Evolutionary conservation across 2,888 invertebrate genomes (phyloP), one percentile per base, ranked within the genome.

Genomic region (Coremacera marginata): DNA sequence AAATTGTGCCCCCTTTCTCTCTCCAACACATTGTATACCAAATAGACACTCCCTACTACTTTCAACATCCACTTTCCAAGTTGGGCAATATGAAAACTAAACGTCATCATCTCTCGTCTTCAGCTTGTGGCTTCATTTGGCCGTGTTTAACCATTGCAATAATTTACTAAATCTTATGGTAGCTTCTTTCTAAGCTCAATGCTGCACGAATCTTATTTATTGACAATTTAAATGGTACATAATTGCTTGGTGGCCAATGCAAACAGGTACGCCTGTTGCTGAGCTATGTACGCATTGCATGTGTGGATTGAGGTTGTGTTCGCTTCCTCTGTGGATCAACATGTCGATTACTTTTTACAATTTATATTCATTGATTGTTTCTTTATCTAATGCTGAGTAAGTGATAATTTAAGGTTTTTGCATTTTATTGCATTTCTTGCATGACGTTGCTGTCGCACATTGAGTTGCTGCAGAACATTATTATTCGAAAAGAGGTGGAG

Each of bases 381-480:
- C 22, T 68, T 27, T 19, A 49, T 51, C 27, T 67, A 67, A 67
- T 44, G 31, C 49, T 31, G 57, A 65, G 65, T 65, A 52, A 67
- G 74, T 55, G 74, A 74, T 74, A 67, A 74, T 74, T 74, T 74
- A 16, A 65, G 51, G 55, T 52, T 65, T 34, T 74, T 62, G 62
- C 49, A 72, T 57, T 71, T 44, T 34, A 37, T 16, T n/a, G 22
- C 25, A 49, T 68, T 22, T 72, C 44, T 14, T 55, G 19, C 1
- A 9, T 31, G 0, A 34, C 25, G 57, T 8, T 27, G 63, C 27
- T 63, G 34, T 31, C 27, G 16, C 27, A 27, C 5, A 62, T 62
- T 31, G 34, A 63, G 63, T 63, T 9, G 62, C 62, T 62, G 5
- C 62, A 22, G 16, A 16, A 27, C 27, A 25, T 27, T 27, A 60